Base-by-base conservation (phyloP, 2,797 vertebrate genomes). In the Melanogrammus aeglefinus region DNA sequence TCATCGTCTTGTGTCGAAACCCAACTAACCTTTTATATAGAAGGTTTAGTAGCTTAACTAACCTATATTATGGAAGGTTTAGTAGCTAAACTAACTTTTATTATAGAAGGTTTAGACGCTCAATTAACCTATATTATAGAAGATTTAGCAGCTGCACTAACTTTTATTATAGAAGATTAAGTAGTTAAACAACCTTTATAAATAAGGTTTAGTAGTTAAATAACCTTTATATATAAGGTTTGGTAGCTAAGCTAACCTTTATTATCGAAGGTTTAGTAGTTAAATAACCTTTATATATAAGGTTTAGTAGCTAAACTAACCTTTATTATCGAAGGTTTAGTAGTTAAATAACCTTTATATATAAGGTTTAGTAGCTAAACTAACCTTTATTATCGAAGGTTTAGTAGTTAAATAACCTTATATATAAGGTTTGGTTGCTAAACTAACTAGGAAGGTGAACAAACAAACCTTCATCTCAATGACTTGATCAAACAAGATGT, bases 401-500 rank as follows among this genome's bases (percentile, higher is more conserved):
- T 44, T 44, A 35, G 14, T 5, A 73, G 3, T 1, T 2, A 66
- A 83, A 94, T 91, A 83, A 99, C 98, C 29, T 95, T 86, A 44
- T 44, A 44, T 44, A 47, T 47, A 47, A 51, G 47, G 47, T 18
- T 51, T 51, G 24, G 18, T 9, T 39, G 2, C 16, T 9, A 3
- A 66, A 83, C 94, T 91, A 83, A 98, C 98, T 51, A 1, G 41
- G 44, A 47, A 16, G 14, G 47, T 18, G 2, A 74, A 21, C 18
- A 10, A 5, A 83, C 94, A 91, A 83, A 99, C 98, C 29, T 94
- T 95, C 86, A 99, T 96, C 83, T 99, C 96, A 80, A 98, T 95
- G 72, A 98, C 96, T 94, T 95, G 95, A 82, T 97, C 95, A 18
- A 97, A 96, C 79, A 98, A 89, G 79, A 94, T 74, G 70, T 96